A percentile compares a stretch with the other conserved stretches of the same genome.
Evolutionary conservation across 2,797 vertebrate species (phyloP).

Genomic region (Myripristis murdjan): DNA sequence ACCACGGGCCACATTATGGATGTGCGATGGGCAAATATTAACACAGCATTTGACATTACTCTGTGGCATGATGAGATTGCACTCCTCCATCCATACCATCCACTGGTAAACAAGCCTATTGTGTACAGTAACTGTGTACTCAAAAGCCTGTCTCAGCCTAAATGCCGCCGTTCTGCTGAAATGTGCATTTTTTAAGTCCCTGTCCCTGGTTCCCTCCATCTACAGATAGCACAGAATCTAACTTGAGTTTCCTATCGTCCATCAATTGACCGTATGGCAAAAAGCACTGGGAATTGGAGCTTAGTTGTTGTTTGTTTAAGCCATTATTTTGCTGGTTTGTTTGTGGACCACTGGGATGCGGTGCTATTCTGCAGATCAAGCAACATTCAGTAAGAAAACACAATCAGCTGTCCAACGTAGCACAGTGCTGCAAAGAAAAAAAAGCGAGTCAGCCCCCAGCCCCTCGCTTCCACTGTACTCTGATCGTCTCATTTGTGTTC

Average conservation of each 20-base stretch:
- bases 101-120: constrained; percentile 40
- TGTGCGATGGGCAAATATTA: constrained; percentile 55
- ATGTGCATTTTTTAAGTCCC: constrained; percentile 53
- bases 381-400: constrained; percentile 12
- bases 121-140: constrained; percentile 41
- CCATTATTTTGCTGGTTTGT: constrained; percentile 49
- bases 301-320: constrained; percentile 42
- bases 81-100: constrained; percentile 27
- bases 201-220: constrained; percentile 45
- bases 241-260: constrained; percentile 28
- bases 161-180: constrained; percentile 66
- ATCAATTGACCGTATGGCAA: constrained; percentile 27
- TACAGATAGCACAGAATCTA: constrained; percentile 8
- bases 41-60: constrained; percentile 58
- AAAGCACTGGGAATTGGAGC: constrained; percentile 37
- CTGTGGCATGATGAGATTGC: constrained; percentile 44
- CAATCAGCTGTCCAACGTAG: constrained; percentile 34
- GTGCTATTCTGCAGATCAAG: constrained; percentile 52
- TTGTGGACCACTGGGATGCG: constrained; percentile 51
- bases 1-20: constrained; percentile 55
- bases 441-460: constrained; percentile 23
- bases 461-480: constrained; percentile 42
- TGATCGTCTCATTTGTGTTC: constrained; percentile 40
- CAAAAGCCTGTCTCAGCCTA: constrained; percentile 42
- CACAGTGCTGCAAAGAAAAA: constrained; percentile 20